These are phyloP conservation scores for Physocephala rufipes DNA, from an alignment of 2,888 invertebrate genomes.

Conservation along the genomic window DNA sequence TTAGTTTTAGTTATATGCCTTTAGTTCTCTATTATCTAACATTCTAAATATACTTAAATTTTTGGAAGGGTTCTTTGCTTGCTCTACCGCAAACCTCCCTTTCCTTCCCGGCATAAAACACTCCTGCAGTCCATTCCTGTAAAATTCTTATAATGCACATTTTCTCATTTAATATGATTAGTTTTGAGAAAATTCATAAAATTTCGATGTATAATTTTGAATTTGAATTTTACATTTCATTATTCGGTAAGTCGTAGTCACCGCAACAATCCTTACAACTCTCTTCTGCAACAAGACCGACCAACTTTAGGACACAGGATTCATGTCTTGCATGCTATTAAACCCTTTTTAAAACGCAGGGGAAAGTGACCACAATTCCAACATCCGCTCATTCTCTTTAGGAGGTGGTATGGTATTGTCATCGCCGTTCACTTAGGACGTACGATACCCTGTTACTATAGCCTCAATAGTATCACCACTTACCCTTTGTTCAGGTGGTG, in stretches of 20 bases:
- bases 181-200: constrained; percentile 37
- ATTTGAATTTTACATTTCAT: constrained; percentile 32
- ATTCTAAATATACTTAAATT: background rate
- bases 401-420: too few relatives aligned
- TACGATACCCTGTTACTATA: too few relatives aligned
- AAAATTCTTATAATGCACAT: constrained; percentile 19
- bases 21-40: too few relatives aligned
- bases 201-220: constrained; percentile 43
- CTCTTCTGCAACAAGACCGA: background rate
- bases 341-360: background rate
- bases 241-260: constrained; percentile 37
- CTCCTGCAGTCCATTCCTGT: background rate
- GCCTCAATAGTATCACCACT: too few relatives aligned
- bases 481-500: background rate
- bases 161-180: constrained; percentile 45
- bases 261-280: constrained; percentile 1
- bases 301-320: background rate
- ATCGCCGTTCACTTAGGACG: too few relatives aligned
- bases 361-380: too few relatives aligned
- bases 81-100: background rate
- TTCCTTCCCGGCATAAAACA: too few relatives aligned
- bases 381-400: too few relatives aligned
- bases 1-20: too few relatives aligned
- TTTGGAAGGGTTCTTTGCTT: too few relatives aligned
- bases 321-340: background rate